Conservation (phyloP, 2,113 vertebrate species). For the Sinocyclocheilus anophthalmus region DNA sequence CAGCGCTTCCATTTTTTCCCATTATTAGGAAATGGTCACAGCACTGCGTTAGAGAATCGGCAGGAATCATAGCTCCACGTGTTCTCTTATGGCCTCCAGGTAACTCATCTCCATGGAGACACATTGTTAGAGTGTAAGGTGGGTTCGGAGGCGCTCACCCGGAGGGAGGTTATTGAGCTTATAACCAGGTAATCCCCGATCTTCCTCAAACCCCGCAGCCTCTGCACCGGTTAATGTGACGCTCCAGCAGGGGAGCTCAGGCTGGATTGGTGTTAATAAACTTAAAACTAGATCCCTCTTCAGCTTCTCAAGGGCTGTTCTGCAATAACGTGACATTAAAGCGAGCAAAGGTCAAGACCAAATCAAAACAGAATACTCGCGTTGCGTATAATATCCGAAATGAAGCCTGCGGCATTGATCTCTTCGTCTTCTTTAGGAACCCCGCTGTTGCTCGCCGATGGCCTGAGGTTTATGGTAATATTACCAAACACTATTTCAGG, state of each 20-base stretch:
- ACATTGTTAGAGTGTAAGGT: conserved; percentile 75
- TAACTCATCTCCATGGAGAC: conserved; percentile 90
- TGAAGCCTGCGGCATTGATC: conserved; percentile 29
- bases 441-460: conserved; percentile 7
- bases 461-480: conserved; percentile 49
- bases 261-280: conserved; percentile 58
- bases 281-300: conserved; percentile 39
- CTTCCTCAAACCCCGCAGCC: conserved; percentile 79
- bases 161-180: conserved; percentile 86
- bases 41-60: conserved; percentile 76
- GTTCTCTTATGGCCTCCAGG: conserved; percentile 82
- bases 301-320: conserved; percentile 35
- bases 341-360: conserved; percentile 48
- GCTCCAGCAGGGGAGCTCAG: conserved; percentile 25
- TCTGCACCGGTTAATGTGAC: conserved; percentile 65
- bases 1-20: conserved; percentile 82
- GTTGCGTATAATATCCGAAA: conserved; percentile 15
- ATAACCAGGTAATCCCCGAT: conserved; percentile 89
- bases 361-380: conserved; percentile 53
- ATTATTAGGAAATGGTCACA: conserved; percentile 75
- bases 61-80: conserved; percentile 70
- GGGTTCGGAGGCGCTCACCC: conserved; percentile 83
- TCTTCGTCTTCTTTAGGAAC: conserved; percentile 25
- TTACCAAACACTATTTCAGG: conserved; percentile 53
- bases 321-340: conserved; percentile 46